phyloP scores from a whole-genome alignment of 2,797 vertebrate species.

The Coilia nasus region DNA sequence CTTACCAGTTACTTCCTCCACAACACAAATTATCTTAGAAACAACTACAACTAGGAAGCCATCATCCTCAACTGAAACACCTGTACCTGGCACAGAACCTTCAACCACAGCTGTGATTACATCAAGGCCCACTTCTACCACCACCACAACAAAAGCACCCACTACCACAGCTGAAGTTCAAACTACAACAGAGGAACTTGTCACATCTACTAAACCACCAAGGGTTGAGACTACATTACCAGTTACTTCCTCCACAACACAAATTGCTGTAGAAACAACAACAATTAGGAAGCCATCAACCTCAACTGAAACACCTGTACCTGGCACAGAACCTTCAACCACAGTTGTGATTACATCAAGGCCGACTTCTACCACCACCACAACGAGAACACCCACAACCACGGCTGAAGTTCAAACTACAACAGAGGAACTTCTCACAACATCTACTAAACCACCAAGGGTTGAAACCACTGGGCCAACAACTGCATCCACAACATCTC shows the following conservation, averaged over 20 bases:
- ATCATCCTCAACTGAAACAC: constrained; percentile 19
- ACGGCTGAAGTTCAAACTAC: not conserved
- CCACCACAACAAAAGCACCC: constrained; percentile 26
- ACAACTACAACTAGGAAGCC: not conserved
- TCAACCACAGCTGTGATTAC: not conserved
- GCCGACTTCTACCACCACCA: constrained; percentile 17
- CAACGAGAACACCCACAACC: not conserved
- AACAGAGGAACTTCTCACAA: not conserved
- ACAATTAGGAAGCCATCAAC: not conserved
- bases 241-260: too few species aligned
- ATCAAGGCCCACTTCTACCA: constrained; percentile 9
- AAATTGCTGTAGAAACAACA: too few species aligned
- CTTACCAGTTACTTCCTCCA: not conserved
- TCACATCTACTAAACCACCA: too few species aligned
- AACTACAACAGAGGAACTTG: not conserved
- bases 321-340: not conserved
- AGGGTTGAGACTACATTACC: too few species aligned
- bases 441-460: constrained; percentile 21
- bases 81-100: not conserved
- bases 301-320: not conserved
- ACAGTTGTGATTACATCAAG: constrained; percentile 15
- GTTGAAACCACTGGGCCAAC: not conserved
- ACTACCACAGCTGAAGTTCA: not conserved
- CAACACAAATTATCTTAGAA: not conserved
- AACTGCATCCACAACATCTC: too few species aligned